phyloP scores from a whole-genome alignment of 1,140 invertebrate species.

The Macrocentrus cingulum region DNA sequence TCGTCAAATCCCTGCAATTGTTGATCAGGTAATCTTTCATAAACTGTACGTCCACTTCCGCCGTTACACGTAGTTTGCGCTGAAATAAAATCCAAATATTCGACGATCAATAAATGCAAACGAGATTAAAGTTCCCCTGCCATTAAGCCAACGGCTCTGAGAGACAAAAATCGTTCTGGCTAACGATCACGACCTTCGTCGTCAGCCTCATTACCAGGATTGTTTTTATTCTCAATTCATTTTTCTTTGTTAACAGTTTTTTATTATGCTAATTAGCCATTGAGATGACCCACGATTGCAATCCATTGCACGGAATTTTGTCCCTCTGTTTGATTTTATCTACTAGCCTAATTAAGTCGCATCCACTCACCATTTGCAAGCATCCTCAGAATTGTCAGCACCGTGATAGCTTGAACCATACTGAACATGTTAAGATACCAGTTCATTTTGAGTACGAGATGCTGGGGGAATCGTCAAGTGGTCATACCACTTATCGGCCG shows the following conservation, averaged over 20 bases:
- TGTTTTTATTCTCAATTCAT: slow-evolving; percentile 18
- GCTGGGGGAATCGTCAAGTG: slow-evolving; percentile 39
- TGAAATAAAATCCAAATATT: slow-evolving; percentile 45
- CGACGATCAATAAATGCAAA: slow-evolving; percentile 18
- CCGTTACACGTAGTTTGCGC: slow-evolving; percentile 89
- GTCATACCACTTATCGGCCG: slow-evolving; percentile 47
- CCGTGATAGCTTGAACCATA: slow-evolving; percentile 82
- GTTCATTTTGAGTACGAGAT: slow-evolving; percentile 62
- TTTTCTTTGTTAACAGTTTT: slow-evolving; percentile 1
- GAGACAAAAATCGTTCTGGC: slow-evolving; percentile 10
- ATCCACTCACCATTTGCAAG: slow-evolving; percentile 71
- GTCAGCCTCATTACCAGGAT: slow-evolving; percentile 11
- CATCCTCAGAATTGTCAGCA: slow-evolving; percentile 80
- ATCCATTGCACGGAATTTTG: neutral
- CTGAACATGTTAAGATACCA: slow-evolving; percentile 63
- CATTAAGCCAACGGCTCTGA: neutral
- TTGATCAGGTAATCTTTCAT: slow-evolving; percentile 84
- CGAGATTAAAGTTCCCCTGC: neutral
- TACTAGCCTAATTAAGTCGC: too few relatives aligned
- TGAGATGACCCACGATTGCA: neutral
- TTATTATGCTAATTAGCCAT: slow-evolving; percentile 18
- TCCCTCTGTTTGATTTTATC: neutral
- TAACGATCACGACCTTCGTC: slow-evolving; percentile 22
- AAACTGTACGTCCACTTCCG: slow-evolving; percentile 79
- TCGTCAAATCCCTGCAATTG: slow-evolving; percentile 86